Evolutionary conservation across 2,113 vertebrate species (phyloP).

Genomic region (Entomyzon cyanotis): DNA sequence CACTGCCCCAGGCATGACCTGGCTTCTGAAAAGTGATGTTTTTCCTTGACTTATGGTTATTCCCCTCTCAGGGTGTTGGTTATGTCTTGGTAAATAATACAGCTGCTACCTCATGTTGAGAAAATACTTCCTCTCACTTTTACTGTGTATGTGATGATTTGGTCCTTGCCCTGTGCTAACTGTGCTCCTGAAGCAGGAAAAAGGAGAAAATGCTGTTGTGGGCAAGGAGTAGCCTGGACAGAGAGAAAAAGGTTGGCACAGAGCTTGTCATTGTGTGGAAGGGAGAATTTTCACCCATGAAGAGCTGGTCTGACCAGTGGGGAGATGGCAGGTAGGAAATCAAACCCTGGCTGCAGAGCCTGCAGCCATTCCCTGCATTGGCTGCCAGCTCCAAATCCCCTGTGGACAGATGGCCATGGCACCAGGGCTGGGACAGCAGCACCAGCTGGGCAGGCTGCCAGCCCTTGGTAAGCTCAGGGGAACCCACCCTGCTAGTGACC

Average conservation of each 20-base stretch:
- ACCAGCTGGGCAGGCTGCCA: neutral
- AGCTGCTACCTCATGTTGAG: neutral
- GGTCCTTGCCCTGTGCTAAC: neutral
- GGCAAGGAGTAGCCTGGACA: neutral
- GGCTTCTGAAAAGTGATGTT: neutral
- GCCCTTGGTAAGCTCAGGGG: neutral
- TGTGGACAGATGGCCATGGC: too few relatives aligned
- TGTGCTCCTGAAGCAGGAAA: neutral
- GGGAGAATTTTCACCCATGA: neutral
- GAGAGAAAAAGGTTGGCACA: neutral
- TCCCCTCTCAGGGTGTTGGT: neutral
- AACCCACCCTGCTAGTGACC: neutral
- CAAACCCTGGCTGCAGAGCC: neutral
- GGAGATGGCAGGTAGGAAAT: neutral
- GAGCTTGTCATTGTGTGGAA: neutral
- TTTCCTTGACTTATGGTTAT: neutral
- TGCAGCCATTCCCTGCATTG: fast-evolving
- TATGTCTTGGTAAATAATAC: neutral
- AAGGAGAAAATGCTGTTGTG: neutral
- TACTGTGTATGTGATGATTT: neutral
- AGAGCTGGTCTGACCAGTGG: neutral
- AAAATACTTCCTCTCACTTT: neutral
- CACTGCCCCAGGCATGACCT: neutral
- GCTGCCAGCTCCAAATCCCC: neutral
- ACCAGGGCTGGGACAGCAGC: neutral